Base-by-base conservation (phyloP, 2,113 vertebrate species). In the Oriolus oriolus region DNA sequence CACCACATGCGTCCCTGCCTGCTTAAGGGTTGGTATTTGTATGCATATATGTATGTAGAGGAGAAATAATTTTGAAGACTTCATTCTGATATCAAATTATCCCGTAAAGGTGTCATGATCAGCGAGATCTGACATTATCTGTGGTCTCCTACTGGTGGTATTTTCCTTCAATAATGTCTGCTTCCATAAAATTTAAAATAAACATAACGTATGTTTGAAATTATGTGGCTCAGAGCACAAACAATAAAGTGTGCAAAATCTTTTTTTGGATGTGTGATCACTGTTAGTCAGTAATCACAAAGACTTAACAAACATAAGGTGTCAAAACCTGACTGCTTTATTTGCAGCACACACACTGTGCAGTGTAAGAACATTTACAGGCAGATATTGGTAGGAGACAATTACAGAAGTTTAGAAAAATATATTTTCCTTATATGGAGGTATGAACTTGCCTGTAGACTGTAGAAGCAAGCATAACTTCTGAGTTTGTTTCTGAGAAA, bases 401-500 rank as follows among this genome's bases (percentile, higher is more conserved):
- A 80, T 61, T 91, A 57, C 18, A 47, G 66, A 86, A 57, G 21
- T n/a, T 87, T 54, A 87, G 22, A 92, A 78, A 94, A 84, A 76
- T 47, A 30, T 49, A 33, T 96, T 85, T 93, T 91, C 85, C 56
- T 76, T 92, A 84, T 35, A 31, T 71, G 18, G 59, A 91, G 73
- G 54, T 60, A 93, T 26, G 33, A 64, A 30, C 54, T 47, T 28
- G 16, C 41, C 66, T 56, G 80, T 45, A 88, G 69, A 90, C 15
- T 89, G 81, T 15, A 69, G 69, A 90, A 69, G 71, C 42, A 93
- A 87, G 27, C 10, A n/a, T 49, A 95, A 92, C 37, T 79, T 90
- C 73, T 95, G 71, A 37, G 28, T 91, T 87, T 92, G 31, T 90
- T 94, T 87, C 93, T 91, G 41, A 90, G 37, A 49, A 81, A 77